A percentile compares a stretch with the other conserved stretches of the same genome.
These are phyloP conservation scores for Busseola fusca DNA, from an alignment of 2,888 invertebrate genomes.

Conservation along the genomic window DNA sequence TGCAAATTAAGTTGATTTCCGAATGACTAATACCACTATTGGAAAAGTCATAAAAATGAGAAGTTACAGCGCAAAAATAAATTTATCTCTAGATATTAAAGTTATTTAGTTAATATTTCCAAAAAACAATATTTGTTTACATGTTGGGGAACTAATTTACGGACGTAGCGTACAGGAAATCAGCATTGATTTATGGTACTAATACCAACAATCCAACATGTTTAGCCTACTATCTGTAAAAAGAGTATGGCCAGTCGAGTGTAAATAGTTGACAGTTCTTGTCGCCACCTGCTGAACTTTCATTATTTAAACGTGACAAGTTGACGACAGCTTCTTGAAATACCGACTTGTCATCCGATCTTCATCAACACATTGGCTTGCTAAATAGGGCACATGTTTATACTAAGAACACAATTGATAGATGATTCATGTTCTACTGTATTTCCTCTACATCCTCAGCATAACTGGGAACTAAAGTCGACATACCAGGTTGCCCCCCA, in stretches of 20 bases:
- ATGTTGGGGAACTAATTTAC: neutral
- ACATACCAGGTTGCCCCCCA: neutral
- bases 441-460: neutral
- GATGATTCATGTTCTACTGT: neutral
- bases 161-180: neutral
- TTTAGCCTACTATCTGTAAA: neutral
- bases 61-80: neutral
- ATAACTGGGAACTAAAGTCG: neutral
- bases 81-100: neutral
- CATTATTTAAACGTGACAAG: conserved; percentile 22
- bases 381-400: conserved; percentile 34
- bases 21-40: neutral
- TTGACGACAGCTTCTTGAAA: conserved; percentile 40
- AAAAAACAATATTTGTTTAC: neutral
- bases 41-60: too few species aligned
- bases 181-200: conserved; percentile 12
- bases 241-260: neutral
- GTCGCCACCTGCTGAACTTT: conserved; percentile 29
- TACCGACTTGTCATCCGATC: conserved; percentile 20
- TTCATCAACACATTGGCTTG: conserved; percentile 9
- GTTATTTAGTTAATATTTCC: neutral
- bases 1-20: neutral
- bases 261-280: neutral
- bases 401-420: conserved; percentile 8
- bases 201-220: too few species aligned